Base-by-base conservation (phyloP, 2,113 vertebrate species). In the Leptocoma aspasia region DNA sequence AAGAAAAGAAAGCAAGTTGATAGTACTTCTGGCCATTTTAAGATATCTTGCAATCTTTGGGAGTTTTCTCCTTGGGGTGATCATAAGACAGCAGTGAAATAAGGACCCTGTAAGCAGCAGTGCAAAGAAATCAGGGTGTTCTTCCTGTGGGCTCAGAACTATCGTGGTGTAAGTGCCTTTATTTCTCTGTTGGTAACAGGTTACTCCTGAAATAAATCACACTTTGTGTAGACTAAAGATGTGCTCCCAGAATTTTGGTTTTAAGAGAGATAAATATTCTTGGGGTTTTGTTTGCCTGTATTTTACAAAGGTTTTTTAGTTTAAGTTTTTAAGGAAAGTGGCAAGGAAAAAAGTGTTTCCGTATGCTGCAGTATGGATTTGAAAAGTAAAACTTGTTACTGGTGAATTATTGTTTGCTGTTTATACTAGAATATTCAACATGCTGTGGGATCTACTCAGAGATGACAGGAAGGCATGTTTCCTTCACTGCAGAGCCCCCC, bases 1-100 rank as follows among this genome's bases (percentile, higher is more conserved):
- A 95, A 96, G 94, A 93, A 97, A 96, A 94, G 82, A 92, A 92
- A 95, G 91, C 15, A 86, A 80, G 26, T 26, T 69, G 49, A n/a
- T 50, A n/a, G 26, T 49, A 65, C 64, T 37, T 86, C 54, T 91
- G 63, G 12, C 37, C n/a, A 41, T 91, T 86, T 80, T 47, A 39
- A 81, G n/a, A 81, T 45, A 54, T 66, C 59, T 73, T 45, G 64
- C 68, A 82, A 28, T 81, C 6, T 1, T 56, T 94, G 76, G 45
- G 89, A 90, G 87, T 65, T 16, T 26, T 83, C 57, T 82, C 7
- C 84, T 81, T 86, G 26, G 57, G 3, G 33, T 85, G 28, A 72
- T 91, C 17, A 7, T 71, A 56, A 61, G 31, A 76, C 28, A 71
- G 22, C 10, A 76, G 22, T 9, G 28, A 78, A 90, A 54, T 9